These are phyloP conservation scores for Zaprionus bogoriensis DNA, from an alignment of 2,888 invertebrate genomes.

Conservation along the genomic window DNA sequence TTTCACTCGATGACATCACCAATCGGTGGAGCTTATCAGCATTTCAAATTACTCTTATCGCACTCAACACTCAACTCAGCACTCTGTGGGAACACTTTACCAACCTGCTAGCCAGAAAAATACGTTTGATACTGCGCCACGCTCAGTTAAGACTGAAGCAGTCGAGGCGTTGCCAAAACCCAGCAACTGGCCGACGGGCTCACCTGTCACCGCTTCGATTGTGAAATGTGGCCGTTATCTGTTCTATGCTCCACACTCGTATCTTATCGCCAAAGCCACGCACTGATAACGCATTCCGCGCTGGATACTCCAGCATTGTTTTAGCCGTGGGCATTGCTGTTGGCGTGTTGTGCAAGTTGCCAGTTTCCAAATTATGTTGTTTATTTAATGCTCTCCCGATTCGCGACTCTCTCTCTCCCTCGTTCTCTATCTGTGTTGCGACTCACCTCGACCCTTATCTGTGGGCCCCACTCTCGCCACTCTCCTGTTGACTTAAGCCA, in stretches of 20 bases:
- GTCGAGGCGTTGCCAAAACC: slow-evolving; percentile 64
- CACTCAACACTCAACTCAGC: slow-evolving; percentile 39
- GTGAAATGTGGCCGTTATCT: slow-evolving; percentile 68
- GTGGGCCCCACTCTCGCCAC: slow-evolving; percentile 1
- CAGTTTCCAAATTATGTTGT: slow-evolving; percentile 49
- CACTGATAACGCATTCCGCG: slow-evolving; percentile 64
- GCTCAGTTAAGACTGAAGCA: slow-evolving; percentile 74
- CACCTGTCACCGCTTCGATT: slow-evolving; percentile 63
- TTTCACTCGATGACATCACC: slow-evolving; percentile 76
- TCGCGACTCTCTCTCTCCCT: neutral
- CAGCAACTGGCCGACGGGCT: slow-evolving; percentile 14
- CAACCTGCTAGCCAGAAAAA: slow-evolving; percentile 58
- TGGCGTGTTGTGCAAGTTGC: slow-evolving; percentile 56
- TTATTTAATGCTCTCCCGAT: slow-evolving; percentile 41
- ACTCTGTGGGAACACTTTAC: slow-evolving; percentile 37
- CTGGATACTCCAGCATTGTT: slow-evolving; percentile 19
- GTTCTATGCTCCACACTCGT: slow-evolving; percentile 45
- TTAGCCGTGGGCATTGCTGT: slow-evolving; percentile 11
- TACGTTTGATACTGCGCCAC: slow-evolving; percentile 75
- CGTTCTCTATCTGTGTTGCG: neutral
- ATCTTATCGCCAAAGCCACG: slow-evolving; percentile 55
- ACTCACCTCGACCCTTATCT: neutral
- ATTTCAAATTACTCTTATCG: slow-evolving; percentile 26
- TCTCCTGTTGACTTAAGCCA: slow-evolving; percentile 45
- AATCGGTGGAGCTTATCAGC: slow-evolving; percentile 60